phyloP scores from a whole-genome alignment of 1,140 invertebrate species.

The Drosophila repleta region DNA sequence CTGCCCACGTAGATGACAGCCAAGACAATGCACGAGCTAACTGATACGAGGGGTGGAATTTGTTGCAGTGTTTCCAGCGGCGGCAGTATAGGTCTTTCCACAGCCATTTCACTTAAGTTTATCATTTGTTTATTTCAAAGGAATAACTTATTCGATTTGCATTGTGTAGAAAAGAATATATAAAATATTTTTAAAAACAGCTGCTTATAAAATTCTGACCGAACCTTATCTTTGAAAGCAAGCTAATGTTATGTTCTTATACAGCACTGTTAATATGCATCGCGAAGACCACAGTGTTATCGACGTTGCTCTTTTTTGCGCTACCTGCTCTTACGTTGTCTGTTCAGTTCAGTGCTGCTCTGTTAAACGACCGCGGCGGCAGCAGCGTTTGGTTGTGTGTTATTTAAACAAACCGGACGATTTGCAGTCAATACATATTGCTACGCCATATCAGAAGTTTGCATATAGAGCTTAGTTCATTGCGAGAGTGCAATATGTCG shows the following conservation, averaged over 20 bases:
- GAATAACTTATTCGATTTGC: conserved; percentile 38
- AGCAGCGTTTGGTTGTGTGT: conserved; percentile 45
- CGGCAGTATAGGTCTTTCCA: conserved; percentile 14
- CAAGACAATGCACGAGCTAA: conserved; percentile 88
- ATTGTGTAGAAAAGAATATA: conserved; percentile 3
- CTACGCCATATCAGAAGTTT: conserved; percentile 25
- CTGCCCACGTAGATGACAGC: conserved; percentile 92
- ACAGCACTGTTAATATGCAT: background rate
- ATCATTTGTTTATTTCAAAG: conserved; percentile 42
- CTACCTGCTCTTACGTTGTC: conserved; percentile 9
- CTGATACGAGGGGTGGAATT: conserved; percentile 75
- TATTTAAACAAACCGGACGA: conserved; percentile 52
- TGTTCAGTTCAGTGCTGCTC: background rate
- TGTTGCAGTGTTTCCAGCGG: conserved; percentile 45
- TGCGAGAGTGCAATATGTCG: conserved; percentile 57
- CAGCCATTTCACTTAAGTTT: conserved; percentile 39
- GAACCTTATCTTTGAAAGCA: background rate
- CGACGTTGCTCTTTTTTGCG: background rate
- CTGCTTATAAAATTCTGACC: conserved; percentile 18
- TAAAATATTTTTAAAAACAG: conserved; percentile 40
- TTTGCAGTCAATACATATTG: conserved; percentile 26
- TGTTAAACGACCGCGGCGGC: conserved; percentile 38
- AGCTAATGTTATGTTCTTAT: background rate
- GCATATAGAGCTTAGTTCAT: conserved; percentile 8
- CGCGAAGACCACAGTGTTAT: background rate